Evolutionary conservation across 1,140 invertebrate genomes (phyloP).

Genomic region (Portunus trituberculatus): DNA sequence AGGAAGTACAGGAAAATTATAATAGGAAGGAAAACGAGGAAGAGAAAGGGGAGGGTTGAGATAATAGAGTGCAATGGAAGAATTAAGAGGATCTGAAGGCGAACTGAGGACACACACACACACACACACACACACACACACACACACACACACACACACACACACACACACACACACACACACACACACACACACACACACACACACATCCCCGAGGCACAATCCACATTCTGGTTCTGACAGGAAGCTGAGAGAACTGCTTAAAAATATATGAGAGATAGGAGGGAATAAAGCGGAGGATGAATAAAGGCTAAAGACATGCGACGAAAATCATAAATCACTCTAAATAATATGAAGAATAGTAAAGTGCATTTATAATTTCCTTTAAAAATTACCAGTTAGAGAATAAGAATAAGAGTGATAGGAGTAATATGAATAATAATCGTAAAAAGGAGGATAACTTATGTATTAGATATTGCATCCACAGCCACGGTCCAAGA

Average conservation of each 20-base stretch:
- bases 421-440: too few species aligned
- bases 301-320: too few species aligned
- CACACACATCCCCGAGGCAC: not conserved
- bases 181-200: slow-evolving; percentile 15
- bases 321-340: too few species aligned
- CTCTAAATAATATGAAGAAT: too few species aligned
- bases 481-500: too few species aligned
- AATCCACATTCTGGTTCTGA: not conserved
- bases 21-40: not conserved
- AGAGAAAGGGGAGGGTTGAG: not conserved
- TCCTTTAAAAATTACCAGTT: too few species aligned
- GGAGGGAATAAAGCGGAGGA: not conserved
- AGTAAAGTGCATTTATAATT: too few species aligned
- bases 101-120: not conserved
- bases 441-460: too few species aligned
- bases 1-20: not conserved
- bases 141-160: slow-evolving; percentile 20
- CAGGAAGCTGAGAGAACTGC: not conserved
- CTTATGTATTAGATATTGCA: too few species aligned
- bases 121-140: slow-evolving; percentile 11
- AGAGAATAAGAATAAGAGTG: too few species aligned
- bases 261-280: not conserved
- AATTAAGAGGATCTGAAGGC: not conserved
- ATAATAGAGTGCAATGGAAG: not conserved
- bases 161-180: slow-evolving; percentile 20